These are phyloP conservation scores for Drosophila pallidifrons DNA, from an alignment of 1,140 invertebrate species.

Conservation along the genomic window DNA sequence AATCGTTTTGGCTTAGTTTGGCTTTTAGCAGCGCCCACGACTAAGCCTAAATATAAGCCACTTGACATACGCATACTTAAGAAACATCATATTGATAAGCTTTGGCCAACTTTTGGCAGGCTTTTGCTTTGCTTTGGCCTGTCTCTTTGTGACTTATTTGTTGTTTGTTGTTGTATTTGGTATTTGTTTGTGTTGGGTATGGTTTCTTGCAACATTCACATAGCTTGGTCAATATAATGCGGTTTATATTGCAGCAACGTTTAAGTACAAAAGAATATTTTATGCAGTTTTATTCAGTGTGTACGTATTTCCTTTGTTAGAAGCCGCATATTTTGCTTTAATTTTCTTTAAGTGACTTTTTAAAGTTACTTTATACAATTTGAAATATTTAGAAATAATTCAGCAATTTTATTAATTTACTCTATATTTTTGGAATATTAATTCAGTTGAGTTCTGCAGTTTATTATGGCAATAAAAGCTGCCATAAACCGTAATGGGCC, in stretches of 20 bases:
- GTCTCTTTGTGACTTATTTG: slow-evolving; percentile 7
- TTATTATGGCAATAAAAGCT: background rate
- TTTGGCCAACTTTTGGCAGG: slow-evolving; percentile 57
- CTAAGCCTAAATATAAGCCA: slow-evolving; percentile 56
- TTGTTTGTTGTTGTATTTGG: background rate
- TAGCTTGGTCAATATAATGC: slow-evolving; percentile 20
- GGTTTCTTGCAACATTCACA: slow-evolving; percentile 15
- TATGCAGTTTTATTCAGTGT: background rate
- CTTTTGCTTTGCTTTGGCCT: slow-evolving; percentile 6
- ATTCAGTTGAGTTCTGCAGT: slow-evolving; percentile 28
- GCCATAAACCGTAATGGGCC: background rate
- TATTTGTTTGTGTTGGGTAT: slow-evolving; percentile 7
- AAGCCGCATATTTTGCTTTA: background rate
- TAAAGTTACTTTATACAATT: background rate
- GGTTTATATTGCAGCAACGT: background rate
- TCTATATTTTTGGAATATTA: slow-evolving; percentile 4
- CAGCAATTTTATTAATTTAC: too few relatives aligned
- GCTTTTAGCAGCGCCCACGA: slow-evolving; percentile 51
- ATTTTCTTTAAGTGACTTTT: background rate
- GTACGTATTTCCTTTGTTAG: background rate
- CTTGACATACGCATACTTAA: slow-evolving; percentile 60
- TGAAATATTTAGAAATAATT: too few relatives aligned
- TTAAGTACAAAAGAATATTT: background rate
- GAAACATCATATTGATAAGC: slow-evolving; percentile 53
- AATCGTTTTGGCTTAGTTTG: slow-evolving; percentile 63